These are phyloP conservation scores for Synanthedon myopaeformis DNA, from an alignment of 2,888 invertebrate genomes.

Conservation along the genomic window DNA sequence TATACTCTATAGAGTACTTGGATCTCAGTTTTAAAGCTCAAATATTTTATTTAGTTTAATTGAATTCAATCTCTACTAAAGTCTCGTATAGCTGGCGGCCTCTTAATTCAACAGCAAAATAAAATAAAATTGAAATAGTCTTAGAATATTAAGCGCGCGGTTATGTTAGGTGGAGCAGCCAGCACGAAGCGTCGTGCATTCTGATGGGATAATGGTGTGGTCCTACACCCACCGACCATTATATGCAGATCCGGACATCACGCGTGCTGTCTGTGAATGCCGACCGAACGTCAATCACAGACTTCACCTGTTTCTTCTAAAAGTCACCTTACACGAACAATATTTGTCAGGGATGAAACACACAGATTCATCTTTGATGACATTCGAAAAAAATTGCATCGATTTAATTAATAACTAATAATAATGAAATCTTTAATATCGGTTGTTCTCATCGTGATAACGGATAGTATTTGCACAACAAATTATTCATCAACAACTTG, in stretches of 20 bases:
- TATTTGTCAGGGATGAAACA: not conserved
- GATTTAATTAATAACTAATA: too few relatives aligned
- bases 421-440: too few relatives aligned
- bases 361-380: not conserved
- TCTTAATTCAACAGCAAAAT: not conserved
- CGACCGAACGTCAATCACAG: slow-evolving; percentile 13
- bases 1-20: too few relatives aligned
- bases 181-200: slow-evolving; percentile 23
- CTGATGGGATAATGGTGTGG: slow-evolving; percentile 40
- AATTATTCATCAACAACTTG: too few relatives aligned
- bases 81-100: not conserved
- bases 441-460: too few relatives aligned
- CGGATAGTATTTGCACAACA: too few relatives aligned
- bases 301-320: not conserved
- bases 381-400: too few relatives aligned
- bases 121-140: not conserved
- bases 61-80: not conserved
- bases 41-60: not conserved
- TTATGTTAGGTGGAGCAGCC: not conserved
- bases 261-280: slow-evolving; percentile 16
- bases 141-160: not conserved
- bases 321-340: not conserved
- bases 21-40: too few relatives aligned
- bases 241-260: slow-evolving; percentile 51
- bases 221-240: slow-evolving; percentile 51